Base-by-base conservation (phyloP, 2,113 vertebrate species). In the Speoplatyrhinus poulsoni region DNA sequence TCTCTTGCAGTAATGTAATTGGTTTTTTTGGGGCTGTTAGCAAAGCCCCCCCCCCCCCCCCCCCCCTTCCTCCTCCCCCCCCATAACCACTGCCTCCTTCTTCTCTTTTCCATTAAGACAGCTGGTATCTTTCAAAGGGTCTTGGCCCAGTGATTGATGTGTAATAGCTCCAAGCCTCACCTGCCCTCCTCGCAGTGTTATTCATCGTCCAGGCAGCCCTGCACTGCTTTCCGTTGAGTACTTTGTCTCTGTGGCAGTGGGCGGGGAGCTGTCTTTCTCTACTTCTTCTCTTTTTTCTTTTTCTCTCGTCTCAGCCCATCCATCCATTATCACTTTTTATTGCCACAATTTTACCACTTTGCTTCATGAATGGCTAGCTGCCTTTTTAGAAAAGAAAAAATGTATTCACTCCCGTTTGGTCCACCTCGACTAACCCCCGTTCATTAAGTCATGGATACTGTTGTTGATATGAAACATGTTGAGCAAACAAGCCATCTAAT, bases 61-160 rank as follows among this genome's bases (percentile, higher is more conserved):
- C 52, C 78, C 70, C 58, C 62, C 69, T 77, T 72, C 59, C 71
- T 33, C 59, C 71, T 33, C 59, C 74, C 63, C 72, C 71, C 67
- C 75, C 65, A 50, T 66, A 67, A 33, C 82, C 79, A 19, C 64
- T 73, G 41, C 79, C 63, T 73, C 75, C 84, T 68, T 85, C 82
- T 80, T 72, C 72, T 70, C 66, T 87, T 90, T 90, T 90, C 89
- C 90, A 90, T 90, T 90, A 90, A 91, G 90, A 90, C 89, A 93
- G 89, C 89, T 91, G 86, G 82, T 88, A 82, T 91, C 89, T 91
- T 86, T 88, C 90, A 91, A 85, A 90, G 87, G 88, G 89, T 90
- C 85, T 82, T 75, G 90, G 87, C 87, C 84, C 70, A 58, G 86
- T 91, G 91, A 93, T 92, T 93, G 92, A 93, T 92, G 90, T 82